Evolutionary conservation across 1,140 invertebrate species (phyloP).

Genomic region (Caenorhabditis inopinata): DNA sequence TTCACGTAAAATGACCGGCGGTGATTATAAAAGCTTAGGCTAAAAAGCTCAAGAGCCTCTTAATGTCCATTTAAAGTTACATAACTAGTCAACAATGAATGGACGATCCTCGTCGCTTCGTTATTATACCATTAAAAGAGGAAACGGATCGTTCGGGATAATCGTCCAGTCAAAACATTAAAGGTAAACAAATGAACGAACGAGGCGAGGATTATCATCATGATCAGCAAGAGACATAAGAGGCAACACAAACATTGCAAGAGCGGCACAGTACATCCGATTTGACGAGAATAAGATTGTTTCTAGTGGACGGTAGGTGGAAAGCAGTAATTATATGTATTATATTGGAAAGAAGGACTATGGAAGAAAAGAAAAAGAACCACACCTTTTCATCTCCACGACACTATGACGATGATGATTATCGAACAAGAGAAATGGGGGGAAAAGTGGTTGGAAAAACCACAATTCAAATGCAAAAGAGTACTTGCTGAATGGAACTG

Average conservation of each 20-base stretch:
- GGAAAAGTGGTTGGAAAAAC: not conserved
- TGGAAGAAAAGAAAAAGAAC: not conserved
- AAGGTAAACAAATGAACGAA: conserved; percentile 28
- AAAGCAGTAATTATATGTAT: conserved; percentile 24
- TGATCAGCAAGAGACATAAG: conserved; percentile 17
- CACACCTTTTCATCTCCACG: not conserved
- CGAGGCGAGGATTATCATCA: conserved; percentile 26
- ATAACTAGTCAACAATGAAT: conserved; percentile 16
- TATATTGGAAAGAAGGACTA: too few species aligned
- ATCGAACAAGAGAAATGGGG: not conserved
- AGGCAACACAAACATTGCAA: conserved; percentile 25
- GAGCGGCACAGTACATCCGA: conserved; percentile 7
- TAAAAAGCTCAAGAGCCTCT: not conserved
- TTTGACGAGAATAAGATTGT: not conserved
- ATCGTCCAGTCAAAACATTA: conserved; percentile 31
- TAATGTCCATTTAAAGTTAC: not conserved
- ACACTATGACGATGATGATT: not conserved
- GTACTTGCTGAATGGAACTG: too few species aligned
- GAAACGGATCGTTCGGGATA: not conserved
- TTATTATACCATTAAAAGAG: conserved; percentile 24
- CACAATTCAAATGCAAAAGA: too few species aligned
- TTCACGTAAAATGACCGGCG: too few species aligned
- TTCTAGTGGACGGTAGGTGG: not conserved
- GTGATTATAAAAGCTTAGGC: too few species aligned
- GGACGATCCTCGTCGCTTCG: not conserved